Base-by-base conservation (phyloP, 2,797 vertebrate genomes). In the Bovichtus diacanthus region DNA sequence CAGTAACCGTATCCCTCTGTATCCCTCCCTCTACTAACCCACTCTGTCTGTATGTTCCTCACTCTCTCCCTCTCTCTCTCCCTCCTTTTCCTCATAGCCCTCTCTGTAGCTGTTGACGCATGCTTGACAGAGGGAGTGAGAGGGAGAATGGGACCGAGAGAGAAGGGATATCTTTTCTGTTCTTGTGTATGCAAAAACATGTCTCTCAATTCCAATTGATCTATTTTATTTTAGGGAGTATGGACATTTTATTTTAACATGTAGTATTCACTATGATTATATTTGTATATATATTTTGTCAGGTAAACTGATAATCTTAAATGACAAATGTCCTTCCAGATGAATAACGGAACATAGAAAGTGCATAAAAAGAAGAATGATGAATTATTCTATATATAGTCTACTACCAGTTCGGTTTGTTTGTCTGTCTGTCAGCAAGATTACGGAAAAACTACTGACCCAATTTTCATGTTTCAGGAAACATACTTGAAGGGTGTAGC, bases 1-100 rank as follows among this genome's bases (percentile, higher is more conserved):
- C 68, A 77, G 88, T 87, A 89, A 93, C 89, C 70, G 84, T 84
- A 90, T 87, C 85, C 80, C 78, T 78, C 78, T 86, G 55, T 80
- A 81, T 82, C 82, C 75, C 86, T 87, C 85, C 69, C 78, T 85
- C 82, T 72, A 56, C 68, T 75, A 38, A 25, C 70, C 27, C 41
- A 0, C 70, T 82, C 75, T 76, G 63, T 62, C 80, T 50, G 41
- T 72, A 50, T 60, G 7, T 36, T 61, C 60, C 50, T 15, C 58
- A 67, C 21, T 19, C 59, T 58, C 43, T 70, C 38, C 39, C 56
- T 70, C 63, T 44, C 38, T 62, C 49, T 71, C 16, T 29, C 54
- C 70, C 84, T 84, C 80, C 70, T 74, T 81, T 62, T 63, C 54
- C 72, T 73, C 60, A 36, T 10, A 77, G 73, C n/a, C 25, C 21